Conservation (phyloP, 2,888 invertebrate genomes). For the Agriotes lineatus region DNA sequence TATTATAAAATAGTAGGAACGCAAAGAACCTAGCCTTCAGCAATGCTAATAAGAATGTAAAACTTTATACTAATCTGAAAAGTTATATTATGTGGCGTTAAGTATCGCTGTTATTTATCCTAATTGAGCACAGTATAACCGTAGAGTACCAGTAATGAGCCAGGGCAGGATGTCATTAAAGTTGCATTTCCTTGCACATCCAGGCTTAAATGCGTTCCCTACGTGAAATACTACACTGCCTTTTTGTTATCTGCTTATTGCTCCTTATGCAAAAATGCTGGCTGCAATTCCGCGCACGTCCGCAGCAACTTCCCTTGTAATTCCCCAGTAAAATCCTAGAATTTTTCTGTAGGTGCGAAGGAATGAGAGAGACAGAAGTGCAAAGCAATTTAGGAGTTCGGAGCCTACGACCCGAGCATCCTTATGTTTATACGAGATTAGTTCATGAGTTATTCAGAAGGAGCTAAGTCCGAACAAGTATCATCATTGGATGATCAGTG, state of each 20-base stretch:
- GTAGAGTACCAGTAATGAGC: no score
- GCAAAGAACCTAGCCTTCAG: no score
- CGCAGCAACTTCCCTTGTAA: neutral
- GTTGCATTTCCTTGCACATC: neutral
- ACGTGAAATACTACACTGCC: neutral
- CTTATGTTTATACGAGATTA: conserved; percentile 41
- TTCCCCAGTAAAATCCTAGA: neutral
- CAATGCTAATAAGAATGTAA: no score
- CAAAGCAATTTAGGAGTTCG: conserved; percentile 33
- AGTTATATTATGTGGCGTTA: no score
- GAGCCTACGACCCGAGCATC: conserved; percentile 13
- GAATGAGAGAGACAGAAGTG: conserved; percentile 26
- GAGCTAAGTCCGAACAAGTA: conserved; percentile 37
- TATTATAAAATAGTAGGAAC: no score
- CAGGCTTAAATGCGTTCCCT: neutral
- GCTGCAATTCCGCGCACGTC: no score
- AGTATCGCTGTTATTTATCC: no score
- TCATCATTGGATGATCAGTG: conserved; percentile 37
- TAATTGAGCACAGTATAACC: no score
- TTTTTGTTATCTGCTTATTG: no score
- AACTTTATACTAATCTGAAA: no score
- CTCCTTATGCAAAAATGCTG: no score
- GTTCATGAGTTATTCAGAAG: conserved; percentile 40
- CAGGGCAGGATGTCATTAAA: neutral
- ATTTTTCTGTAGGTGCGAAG: conserved; percentile 3